Evolutionary conservation across 2,797 vertebrate genomes (phyloP), one percentile per base, ranked within the genome.

Genomic region (Lepus oiostolus): DNA sequence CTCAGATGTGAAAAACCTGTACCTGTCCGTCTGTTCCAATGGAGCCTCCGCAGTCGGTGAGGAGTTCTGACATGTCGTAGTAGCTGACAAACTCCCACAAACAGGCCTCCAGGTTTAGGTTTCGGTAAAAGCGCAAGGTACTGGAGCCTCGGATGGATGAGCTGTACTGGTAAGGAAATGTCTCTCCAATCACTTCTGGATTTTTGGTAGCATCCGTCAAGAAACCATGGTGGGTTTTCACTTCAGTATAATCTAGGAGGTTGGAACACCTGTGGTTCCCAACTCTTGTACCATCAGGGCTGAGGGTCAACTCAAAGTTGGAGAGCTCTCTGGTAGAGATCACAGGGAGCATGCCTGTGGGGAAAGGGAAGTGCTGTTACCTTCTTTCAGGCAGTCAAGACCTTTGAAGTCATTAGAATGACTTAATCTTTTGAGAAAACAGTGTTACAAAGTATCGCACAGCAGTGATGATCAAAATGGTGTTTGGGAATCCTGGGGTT

Each of bases 211-310:
- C 98, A 0, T 98, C 97, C 1, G 99, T 99, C 97, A 99, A 97
- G 98, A 99, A 99, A 35, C 99, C 98, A 9, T 99, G 98, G 87
- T 98, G 99, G 5, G 99, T 99, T 97, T 98, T 98, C 85, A 99
- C 99, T 98, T 99, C 99, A 0, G 97, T 97, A 92, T 98, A 98
- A 97, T 99, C 99, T 54, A 99, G 97, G 90, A 99, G 96, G 97
- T 99, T 99, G 96, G 99, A 99, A 98, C 99, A 99, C 92, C 98
- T 99, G 97, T 99, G 99, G 98, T 99, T 99, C 58, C 99, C 99
- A 26, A 98, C 98, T 21, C 99, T 99, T 4, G 99, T 99, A 32
- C 99, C 99, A 26, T 99, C 99, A 0, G 98, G 99, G 94, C 99
- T 99, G 62, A 99, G 99, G 1, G 99, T 99, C 97, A 99, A 98